phyloP scores from a whole-genome alignment of 2,888 invertebrate genomes.

The Drosophila peninsularis region DNA sequence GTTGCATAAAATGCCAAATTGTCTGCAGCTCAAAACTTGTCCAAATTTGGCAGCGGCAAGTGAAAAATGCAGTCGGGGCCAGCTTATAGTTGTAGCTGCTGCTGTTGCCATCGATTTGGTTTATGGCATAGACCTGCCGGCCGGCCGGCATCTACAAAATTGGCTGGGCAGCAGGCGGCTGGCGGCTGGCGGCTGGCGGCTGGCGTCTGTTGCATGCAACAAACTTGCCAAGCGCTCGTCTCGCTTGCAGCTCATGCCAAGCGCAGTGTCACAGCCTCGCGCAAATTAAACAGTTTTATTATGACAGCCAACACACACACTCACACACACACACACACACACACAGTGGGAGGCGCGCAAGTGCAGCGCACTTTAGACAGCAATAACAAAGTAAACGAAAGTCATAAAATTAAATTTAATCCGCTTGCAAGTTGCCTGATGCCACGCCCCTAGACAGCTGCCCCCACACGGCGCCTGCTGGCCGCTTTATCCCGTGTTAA shows the following conservation, averaged over 20 bases:
- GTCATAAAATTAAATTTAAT: slow-evolving; percentile 78
- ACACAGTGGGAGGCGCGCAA: slow-evolving; percentile 30
- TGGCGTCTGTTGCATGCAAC: slow-evolving; percentile 64
- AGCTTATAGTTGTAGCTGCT: slow-evolving; percentile 3
- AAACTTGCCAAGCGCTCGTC: slow-evolving; percentile 36
- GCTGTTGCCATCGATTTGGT: slow-evolving; percentile 32
- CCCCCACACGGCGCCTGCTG: slow-evolving; percentile 16
- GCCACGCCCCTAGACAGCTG: slow-evolving; percentile 55
- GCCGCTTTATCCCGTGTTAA: slow-evolving; percentile 27
- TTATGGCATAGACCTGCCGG: slow-evolving; percentile 73
- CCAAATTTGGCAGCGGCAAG: slow-evolving; percentile 73
- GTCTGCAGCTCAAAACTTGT: slow-evolving; percentile 60
- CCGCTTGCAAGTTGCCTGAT: slow-evolving; percentile 59
- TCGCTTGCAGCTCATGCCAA: slow-evolving; percentile 24
- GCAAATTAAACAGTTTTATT: slow-evolving; percentile 74
- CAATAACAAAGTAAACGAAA: slow-evolving; percentile 50
- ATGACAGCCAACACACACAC: slow-evolving; percentile 53
- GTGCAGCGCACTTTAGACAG: slow-evolving; percentile 54
- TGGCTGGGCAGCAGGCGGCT: slow-evolving; percentile 30
- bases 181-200: slow-evolving; percentile 3
- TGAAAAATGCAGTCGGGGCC: slow-evolving; percentile 53
- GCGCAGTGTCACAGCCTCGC: slow-evolving; percentile 53
- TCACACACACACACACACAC: slow-evolving; percentile 20
- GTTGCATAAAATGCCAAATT: slow-evolving; percentile 78
- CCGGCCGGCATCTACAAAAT: slow-evolving; percentile 69